These are phyloP conservation scores for Halictus rubicundus DNA, from an alignment of 1,140 invertebrate species.

Conservation along the genomic window DNA sequence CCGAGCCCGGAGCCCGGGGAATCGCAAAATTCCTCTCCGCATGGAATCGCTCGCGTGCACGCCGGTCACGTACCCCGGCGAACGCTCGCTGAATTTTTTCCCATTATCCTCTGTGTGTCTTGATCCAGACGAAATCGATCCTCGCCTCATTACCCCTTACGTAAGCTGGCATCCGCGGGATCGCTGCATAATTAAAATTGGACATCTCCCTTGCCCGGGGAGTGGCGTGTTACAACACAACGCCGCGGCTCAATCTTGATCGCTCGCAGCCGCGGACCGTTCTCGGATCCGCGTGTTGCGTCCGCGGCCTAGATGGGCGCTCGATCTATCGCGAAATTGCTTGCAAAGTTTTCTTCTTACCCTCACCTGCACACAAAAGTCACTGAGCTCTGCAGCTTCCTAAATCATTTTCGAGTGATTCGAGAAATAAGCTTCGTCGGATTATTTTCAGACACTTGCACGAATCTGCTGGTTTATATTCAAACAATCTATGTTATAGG, in stretches of 20 bases:
- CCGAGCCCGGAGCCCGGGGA: background rate
- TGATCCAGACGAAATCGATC: slow-evolving; percentile 42
- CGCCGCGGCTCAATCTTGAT: slow-evolving; percentile 28
- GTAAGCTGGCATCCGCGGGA: slow-evolving; percentile 18
- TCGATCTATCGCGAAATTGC: background rate
- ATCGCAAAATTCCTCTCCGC: slow-evolving; percentile 3
- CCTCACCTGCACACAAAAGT: no score
- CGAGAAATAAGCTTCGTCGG: no score
- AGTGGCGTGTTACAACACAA: slow-evolving; percentile 44
- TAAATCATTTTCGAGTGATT: no score
- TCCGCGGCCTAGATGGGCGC: background rate
- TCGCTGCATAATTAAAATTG: slow-evolving; percentile 51
- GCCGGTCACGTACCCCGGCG: slow-evolving; percentile 21
- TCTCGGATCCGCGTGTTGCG: background rate
- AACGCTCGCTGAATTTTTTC: slow-evolving; percentile 43
- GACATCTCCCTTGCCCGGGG: background rate
- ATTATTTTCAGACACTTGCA: no score
- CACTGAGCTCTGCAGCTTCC: no score
- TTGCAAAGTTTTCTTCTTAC: no score
- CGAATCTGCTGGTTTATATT: no score
- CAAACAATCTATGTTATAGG: no score
- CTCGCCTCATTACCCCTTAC: slow-evolving; percentile 43
- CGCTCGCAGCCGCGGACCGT: background rate
- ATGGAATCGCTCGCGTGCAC: background rate
- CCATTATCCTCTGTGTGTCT: slow-evolving; percentile 26